Percentiles rank a stretch among this genome's conserved stretches.
phyloP scores from a whole-genome alignment of 2,113 vertebrate species.

The Todiramphus chloris region DNA sequence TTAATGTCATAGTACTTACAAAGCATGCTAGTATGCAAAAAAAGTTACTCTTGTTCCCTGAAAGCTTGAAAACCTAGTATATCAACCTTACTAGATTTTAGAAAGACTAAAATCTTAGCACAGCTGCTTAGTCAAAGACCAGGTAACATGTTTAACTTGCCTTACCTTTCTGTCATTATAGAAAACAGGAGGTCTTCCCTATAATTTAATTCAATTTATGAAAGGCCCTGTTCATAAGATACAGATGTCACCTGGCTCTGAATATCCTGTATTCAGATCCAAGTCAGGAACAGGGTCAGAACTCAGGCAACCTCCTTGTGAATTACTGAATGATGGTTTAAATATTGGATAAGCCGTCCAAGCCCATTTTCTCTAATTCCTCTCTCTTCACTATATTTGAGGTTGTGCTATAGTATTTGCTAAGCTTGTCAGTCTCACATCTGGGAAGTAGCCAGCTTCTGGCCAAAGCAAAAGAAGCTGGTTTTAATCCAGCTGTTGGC shows the following conservation, averaged over 20 bases:
- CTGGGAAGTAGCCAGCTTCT: slow-evolving; percentile 34
- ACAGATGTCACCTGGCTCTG: not conserved
- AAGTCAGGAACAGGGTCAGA: not conserved
- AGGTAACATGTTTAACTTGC: not conserved
- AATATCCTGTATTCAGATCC: not conserved
- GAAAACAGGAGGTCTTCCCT: not conserved
- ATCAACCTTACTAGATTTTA: not conserved
- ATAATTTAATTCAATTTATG: not conserved
- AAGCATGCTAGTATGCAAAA: not conserved
- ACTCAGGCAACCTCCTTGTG: not conserved
- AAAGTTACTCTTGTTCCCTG: not conserved
- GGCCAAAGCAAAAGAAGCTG: slow-evolving; percentile 19
- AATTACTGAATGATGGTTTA: not conserved
- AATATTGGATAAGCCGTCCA: not conserved
- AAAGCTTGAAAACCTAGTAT: not conserved
- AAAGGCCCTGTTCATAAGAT: not conserved
- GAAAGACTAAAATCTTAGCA: not conserved
- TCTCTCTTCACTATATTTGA: not conserved
- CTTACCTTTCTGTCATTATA: not conserved
- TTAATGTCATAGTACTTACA: not conserved
- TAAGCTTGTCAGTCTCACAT: slow-evolving; percentile 27
- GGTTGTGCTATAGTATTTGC: slow-evolving; percentile 35
- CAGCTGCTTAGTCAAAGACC: not conserved
- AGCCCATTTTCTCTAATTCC: slow-evolving; percentile 26
- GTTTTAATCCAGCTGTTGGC: slow-evolving; percentile 57